Evolutionary conservation across 2,888 invertebrate genomes (phyloP).

Genomic region (Acleris emargana): DNA sequence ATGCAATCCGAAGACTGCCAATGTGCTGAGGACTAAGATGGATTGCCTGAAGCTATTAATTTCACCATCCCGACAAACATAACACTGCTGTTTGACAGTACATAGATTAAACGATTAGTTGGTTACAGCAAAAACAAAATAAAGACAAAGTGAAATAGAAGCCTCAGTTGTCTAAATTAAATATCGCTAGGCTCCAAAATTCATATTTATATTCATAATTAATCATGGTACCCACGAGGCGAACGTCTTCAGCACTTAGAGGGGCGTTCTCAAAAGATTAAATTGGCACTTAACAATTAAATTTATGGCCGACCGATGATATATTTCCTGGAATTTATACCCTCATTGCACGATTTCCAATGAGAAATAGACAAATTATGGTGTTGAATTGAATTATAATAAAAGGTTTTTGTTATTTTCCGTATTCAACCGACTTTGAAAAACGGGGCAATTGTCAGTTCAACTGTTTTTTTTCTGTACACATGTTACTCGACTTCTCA

Average conservation of each 20-base stretch:
- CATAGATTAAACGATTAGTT: no score
- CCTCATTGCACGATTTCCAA: constrained; percentile 7
- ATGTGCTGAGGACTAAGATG: no score
- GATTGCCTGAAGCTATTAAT: no score
- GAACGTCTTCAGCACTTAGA: neutral
- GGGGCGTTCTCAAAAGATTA: constrained; percentile 6
- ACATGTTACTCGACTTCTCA: no score
- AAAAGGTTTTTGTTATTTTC: neutral
- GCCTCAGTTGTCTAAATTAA: neutral
- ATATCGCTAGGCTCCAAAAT: neutral
- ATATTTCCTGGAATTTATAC: constrained; percentile 15
- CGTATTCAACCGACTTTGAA: neutral
- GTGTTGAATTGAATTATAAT: neutral
- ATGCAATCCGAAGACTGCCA: no score
- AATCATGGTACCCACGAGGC: neutral
- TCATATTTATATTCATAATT: neutral
- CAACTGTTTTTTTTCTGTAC: no score
- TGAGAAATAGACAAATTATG: neutral
- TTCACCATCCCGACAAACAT: no score
- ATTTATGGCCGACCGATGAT: constrained; percentile 20
- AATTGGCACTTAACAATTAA: constrained; percentile 20
- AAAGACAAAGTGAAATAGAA: no score
- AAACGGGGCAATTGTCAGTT: no score
- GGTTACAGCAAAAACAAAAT: no score
- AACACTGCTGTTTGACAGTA: no score